These are phyloP conservation scores for Syndactyla subalaris DNA, from an alignment of 2,797 vertebrate genomes.

Conservation along the genomic window DNA sequence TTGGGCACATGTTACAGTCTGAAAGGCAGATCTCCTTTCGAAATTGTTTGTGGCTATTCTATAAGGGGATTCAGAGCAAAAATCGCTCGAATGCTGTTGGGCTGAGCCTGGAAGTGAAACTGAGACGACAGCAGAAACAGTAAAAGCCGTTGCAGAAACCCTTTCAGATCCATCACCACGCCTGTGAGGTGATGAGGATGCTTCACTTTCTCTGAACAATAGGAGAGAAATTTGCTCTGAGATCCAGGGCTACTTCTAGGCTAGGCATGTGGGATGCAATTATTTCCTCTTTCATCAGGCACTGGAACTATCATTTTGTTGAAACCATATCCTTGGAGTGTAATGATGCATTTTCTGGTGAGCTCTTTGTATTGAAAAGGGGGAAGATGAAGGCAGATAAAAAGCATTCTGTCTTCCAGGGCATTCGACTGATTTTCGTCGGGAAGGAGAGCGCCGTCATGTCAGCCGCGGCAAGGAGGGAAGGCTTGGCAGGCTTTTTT, in stretches of 20 bases:
- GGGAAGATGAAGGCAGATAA: background rate
- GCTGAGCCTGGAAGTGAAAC: background rate
- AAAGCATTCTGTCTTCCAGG: background rate
- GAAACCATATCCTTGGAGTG: constrained; percentile 55
- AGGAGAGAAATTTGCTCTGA: constrained; percentile 28
- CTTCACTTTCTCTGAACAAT: constrained; percentile 60
- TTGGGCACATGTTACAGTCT: background rate
- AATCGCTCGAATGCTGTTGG: background rate
- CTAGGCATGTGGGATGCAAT: constrained; percentile 52
- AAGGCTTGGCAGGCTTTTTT: background rate
- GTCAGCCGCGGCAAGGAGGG: background rate
- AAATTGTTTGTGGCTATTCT: background rate
- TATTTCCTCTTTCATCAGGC: constrained; percentile 64
- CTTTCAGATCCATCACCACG: background rate
- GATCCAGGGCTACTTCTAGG: constrained; percentile 37
- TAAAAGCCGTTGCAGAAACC: background rate
- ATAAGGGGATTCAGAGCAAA: background rate
- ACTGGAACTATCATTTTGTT: constrained; percentile 65
- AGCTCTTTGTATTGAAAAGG: background rate
- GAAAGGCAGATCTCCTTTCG: background rate
- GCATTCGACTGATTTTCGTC: background rate
- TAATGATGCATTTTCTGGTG: constrained; percentile 34
- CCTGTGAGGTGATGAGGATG: constrained; percentile 15
- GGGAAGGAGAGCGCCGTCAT: background rate
- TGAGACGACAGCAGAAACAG: background rate